phyloP scores from a whole-genome alignment of 35 echinoderm and acorn worm species.

The Heliocidaris erythrogramma region DNA sequence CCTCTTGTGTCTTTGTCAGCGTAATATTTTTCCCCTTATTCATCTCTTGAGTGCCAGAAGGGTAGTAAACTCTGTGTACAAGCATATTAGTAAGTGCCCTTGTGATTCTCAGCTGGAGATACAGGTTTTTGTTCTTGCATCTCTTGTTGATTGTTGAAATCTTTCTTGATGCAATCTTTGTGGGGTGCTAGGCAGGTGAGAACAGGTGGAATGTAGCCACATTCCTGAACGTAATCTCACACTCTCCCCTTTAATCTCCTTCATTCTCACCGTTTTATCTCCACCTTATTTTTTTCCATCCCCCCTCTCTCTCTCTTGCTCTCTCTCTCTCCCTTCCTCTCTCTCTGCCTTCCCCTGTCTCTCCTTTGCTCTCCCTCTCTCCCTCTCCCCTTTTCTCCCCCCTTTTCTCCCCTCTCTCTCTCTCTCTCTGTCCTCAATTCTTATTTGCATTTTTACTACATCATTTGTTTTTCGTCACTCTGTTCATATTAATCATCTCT shows the following conservation, averaged over 20 bases:
- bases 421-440: background rate
- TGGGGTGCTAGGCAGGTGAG: background rate
- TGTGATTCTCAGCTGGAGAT: too few relatives aligned
- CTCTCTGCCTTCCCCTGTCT: background rate
- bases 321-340: background rate
- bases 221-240: background rate
- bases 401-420: background rate
- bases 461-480: background rate
- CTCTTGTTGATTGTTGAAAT: too few relatives aligned
- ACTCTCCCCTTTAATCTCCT: background rate
- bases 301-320: background rate
- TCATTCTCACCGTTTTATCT: background rate
- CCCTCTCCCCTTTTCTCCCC: too few relatives aligned
- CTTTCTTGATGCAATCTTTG: background rate
- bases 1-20: too few relatives aligned
- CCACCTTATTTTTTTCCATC: background rate
- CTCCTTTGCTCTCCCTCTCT: background rate
- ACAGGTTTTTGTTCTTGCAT: too few relatives aligned
- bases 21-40: too few relatives aligned
- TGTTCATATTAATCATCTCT: background rate
- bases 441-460: background rate
- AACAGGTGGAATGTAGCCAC: background rate
- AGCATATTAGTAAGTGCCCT: too few relatives aligned
- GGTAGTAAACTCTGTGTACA: too few relatives aligned
- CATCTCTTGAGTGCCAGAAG: too few relatives aligned